Percentiles rank a stretch among this genome's conserved stretches.
Evolutionary conservation across 2,797 vertebrate species (phyloP).

Genomic region (Neostethus bicornis): DNA sequence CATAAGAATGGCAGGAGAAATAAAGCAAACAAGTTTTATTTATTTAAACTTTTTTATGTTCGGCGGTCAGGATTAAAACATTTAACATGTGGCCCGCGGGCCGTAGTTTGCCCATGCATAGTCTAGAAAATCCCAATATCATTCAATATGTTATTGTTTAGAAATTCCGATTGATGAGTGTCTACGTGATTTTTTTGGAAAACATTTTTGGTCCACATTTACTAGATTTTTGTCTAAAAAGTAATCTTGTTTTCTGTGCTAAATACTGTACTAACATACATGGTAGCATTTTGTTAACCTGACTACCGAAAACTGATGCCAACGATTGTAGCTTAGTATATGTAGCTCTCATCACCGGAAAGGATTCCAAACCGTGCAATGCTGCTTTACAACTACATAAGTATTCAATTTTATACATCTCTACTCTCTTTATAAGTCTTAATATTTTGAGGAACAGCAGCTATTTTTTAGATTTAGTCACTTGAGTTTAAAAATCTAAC

Average conservation of each 20-base stretch:
- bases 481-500: too few species aligned
- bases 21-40: too few species aligned
- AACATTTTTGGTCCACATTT: constrained; percentile 27
- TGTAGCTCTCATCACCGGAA: constrained; percentile 36
- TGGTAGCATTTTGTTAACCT: constrained; percentile 18
- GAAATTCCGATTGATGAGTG: constrained; percentile 31
- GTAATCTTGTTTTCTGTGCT: constrained; percentile 27
- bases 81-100: too few species aligned
- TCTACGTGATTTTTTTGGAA: constrained; percentile 36
- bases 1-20: too few species aligned
- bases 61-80: too few species aligned
- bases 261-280: constrained; percentile 18
- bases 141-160: constrained; percentile 31
- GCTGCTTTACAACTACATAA: constrained; percentile 25
- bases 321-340: constrained; percentile 28
- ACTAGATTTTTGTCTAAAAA: constrained; percentile 31
- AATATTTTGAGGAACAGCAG: too few species aligned
- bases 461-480: too few species aligned
- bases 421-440: too few species aligned
- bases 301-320: constrained; percentile 27
- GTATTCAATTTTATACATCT: constrained; percentile 38
- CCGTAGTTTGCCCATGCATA: too few species aligned
- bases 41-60: too few species aligned
- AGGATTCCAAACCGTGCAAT: constrained; percentile 20
- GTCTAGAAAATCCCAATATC: too few species aligned